Conservation (phyloP, 2,797 vertebrate genomes). For the Pelobates cultripes region DNA sequence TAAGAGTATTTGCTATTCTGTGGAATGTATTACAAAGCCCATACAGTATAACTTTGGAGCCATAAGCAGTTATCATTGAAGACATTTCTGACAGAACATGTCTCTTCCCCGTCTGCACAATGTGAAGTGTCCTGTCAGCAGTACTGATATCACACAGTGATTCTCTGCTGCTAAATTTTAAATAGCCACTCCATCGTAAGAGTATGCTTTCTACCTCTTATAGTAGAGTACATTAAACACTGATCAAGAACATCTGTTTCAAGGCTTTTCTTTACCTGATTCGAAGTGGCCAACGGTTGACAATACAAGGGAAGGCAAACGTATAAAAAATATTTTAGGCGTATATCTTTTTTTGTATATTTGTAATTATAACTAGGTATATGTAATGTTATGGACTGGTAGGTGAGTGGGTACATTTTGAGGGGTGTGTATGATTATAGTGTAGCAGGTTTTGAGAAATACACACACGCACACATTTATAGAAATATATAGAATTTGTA, state of each 20-base stretch:
- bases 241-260: neutral
- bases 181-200: neutral
- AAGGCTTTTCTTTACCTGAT: neutral
- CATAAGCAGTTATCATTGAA: neutral
- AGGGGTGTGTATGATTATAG: no score
- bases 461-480: no score
- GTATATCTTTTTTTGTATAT: no score
- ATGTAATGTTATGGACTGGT: no score
- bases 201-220: neutral
- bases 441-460: no score
- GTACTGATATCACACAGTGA: neutral
- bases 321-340: neutral
- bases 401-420: no score
- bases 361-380: no score
- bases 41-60: conserved; percentile 8
- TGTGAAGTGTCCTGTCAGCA: neutral
- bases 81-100: neutral
- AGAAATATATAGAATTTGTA: no score
- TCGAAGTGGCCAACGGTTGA: neutral
- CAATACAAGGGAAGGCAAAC: neutral
- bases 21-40: conserved; percentile 9
- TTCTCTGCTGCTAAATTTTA: neutral
- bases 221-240: neutral
- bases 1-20: conserved; percentile 3
- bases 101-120: neutral